Conservation (phyloP, 2,888 invertebrate genomes). For the Drosophila subsilvestris region DNA sequence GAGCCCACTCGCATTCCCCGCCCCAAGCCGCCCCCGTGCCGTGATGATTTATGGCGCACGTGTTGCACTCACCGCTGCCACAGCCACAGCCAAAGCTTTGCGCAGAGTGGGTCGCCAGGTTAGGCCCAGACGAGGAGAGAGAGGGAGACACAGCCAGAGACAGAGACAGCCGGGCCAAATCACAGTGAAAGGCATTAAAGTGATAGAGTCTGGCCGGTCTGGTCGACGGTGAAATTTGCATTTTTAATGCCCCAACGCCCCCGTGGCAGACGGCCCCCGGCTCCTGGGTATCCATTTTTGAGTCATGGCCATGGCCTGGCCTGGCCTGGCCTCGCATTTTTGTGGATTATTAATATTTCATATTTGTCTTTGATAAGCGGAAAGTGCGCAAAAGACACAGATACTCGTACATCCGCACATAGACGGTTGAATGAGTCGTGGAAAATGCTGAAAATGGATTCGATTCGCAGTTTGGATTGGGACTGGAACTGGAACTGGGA, state of each 20-base stretch:
- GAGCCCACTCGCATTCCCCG: conserved; percentile 20
- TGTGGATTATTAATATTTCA: conserved; percentile 73
- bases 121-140: neutral
- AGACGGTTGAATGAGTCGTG: neutral
- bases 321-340: conserved; percentile 12
- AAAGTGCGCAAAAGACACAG: conserved; percentile 33
- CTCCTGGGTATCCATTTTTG: conserved; percentile 15
- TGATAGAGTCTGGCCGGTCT: conserved; percentile 56
- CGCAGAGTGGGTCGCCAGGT: conserved; percentile 44
- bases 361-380: conserved; percentile 76
- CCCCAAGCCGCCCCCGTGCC: conserved; percentile 30
- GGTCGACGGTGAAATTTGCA: conserved; percentile 65
- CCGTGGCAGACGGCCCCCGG: neutral
- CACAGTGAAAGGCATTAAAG: conserved; percentile 78
- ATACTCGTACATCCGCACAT: neutral
- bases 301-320: conserved; percentile 41
- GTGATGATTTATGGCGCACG: conserved; percentile 75
- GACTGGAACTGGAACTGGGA: conserved; percentile 13
- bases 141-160: neutral
- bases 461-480: conserved; percentile 9
- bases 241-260: conserved; percentile 63
- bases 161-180: conserved; percentile 47
- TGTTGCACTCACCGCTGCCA: conserved; percentile 64
- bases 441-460: conserved; percentile 7
- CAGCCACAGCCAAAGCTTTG: neutral